Evolutionary conservation across 2,113 vertebrate genomes (phyloP).

Genomic region (Elgaria multicarinata): DNA sequence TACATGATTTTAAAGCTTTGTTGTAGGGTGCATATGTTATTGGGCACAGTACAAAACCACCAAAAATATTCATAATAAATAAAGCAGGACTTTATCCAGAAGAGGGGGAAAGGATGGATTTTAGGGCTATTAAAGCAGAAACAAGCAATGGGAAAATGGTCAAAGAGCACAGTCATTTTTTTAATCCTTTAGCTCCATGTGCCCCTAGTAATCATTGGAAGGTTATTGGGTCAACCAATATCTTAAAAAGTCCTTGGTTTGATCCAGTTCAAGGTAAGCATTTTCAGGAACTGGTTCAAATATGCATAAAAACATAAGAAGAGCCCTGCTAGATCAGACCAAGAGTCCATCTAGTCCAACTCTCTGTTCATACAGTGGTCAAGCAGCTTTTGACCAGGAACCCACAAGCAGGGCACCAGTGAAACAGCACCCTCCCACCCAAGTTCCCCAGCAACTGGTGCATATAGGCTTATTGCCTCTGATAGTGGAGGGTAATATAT

Average conservation of each 20-base stretch:
- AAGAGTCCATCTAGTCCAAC: too few species aligned
- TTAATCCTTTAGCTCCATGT: neutral
- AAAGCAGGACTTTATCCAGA: neutral
- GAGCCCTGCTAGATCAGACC: too few species aligned
- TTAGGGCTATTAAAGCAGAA: neutral
- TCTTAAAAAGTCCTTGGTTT: neutral
- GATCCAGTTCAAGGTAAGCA: neutral
- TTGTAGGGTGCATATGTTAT: neutral
- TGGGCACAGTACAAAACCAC: neutral
- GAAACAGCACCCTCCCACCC: too few species aligned
- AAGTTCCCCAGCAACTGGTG: too few species aligned
- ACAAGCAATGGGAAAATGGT: rapidly evolving
- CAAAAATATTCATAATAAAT: neutral
- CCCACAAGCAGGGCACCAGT: too few species aligned
- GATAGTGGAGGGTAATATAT: too few species aligned
- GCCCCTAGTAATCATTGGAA: neutral
- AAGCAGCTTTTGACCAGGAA: too few species aligned
- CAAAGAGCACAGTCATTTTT: neutral
- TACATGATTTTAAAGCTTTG: neutral
- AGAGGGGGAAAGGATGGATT: neutral
- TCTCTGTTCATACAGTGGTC: too few species aligned
- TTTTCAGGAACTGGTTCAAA: neutral
- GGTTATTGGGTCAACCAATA: neutral
- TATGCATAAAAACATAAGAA: too few species aligned
- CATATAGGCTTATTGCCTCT: too few species aligned